Conservation (phyloP, 2,797 vertebrate species). For the Dendrocincla fuliginosa region DNA sequence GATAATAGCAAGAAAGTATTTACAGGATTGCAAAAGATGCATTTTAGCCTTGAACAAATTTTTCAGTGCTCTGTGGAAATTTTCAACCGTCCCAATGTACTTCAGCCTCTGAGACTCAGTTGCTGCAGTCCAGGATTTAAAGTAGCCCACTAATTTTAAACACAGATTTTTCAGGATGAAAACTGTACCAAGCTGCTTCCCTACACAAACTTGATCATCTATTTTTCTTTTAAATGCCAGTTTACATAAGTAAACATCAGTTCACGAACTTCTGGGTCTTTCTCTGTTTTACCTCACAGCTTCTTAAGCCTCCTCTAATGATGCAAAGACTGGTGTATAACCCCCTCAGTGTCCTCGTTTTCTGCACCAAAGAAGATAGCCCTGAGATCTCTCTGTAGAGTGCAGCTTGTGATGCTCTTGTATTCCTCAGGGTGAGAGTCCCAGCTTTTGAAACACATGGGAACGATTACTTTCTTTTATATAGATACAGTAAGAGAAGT, state of each 20-base stretch:
- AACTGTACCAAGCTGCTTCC: neutral
- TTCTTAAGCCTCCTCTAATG: neutral
- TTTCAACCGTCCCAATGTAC: neutral
- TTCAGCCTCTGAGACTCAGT: neutral
- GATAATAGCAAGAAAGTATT: neutral
- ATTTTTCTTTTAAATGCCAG: neutral
- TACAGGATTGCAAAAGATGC: neutral
- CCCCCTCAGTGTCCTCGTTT: neutral
- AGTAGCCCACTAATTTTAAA: neutral
- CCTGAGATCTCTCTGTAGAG: neutral
- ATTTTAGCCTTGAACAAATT: neutral
- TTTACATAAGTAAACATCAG: neutral
- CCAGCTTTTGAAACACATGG: neutral
- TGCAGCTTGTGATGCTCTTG: neutral
- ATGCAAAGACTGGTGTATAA: neutral
- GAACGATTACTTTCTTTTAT: neutral
- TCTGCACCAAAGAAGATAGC: neutral
- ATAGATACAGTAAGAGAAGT: neutral
- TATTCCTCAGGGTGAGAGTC: neutral
- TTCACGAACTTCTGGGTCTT: neutral
- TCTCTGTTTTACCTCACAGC: neutral
- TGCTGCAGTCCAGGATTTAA: neutral
- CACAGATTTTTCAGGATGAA: neutral
- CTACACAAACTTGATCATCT: neutral
- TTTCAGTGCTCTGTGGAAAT: neutral